phyloP scores from a whole-genome alignment of 2,888 invertebrate species.

The Orthosia gracilis region DNA sequence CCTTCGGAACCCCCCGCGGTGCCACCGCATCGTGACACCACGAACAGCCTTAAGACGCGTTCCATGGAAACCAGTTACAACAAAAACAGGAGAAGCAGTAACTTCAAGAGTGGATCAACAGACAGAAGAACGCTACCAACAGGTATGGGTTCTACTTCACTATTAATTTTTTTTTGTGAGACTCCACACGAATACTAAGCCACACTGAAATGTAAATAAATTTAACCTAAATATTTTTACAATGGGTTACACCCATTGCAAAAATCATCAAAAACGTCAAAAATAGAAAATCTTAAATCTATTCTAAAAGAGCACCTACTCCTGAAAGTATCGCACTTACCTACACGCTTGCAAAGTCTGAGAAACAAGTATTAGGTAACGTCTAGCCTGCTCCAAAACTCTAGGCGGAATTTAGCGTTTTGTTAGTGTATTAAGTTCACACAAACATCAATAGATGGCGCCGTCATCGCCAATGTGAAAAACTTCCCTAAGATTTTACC shows the following conservation, averaged over 20 bases:
- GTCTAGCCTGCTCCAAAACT: not conserved
- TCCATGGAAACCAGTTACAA: constrained; percentile 96
- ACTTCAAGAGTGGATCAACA: constrained; percentile 91
- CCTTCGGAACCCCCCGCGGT: constrained; percentile 93
- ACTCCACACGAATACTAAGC: too few species aligned
- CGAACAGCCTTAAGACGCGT: constrained; percentile 95
- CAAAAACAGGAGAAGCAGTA: constrained; percentile 90
- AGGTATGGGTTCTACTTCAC: constrained; percentile 80
- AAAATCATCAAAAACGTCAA: too few species aligned
- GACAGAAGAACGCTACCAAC: constrained; percentile 94
- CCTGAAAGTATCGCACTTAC: not conserved
- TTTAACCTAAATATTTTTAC: too few species aligned
- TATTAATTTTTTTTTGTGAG: not conserved
- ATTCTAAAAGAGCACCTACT: not conserved
- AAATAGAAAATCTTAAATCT: not conserved
- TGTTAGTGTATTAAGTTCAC: constrained; percentile 3
- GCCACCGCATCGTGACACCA: constrained; percentile 93
- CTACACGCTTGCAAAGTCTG: not conserved
- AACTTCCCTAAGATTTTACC: not conserved
- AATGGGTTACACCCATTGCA: too few species aligned
- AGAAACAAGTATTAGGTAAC: not conserved
- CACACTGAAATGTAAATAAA: too few species aligned
- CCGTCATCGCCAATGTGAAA: not conserved
- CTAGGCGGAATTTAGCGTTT: not conserved
- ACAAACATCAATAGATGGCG: not conserved